phyloP scores from a whole-genome alignment of 2,888 invertebrate genomes.

The Bombylius discolor region DNA sequence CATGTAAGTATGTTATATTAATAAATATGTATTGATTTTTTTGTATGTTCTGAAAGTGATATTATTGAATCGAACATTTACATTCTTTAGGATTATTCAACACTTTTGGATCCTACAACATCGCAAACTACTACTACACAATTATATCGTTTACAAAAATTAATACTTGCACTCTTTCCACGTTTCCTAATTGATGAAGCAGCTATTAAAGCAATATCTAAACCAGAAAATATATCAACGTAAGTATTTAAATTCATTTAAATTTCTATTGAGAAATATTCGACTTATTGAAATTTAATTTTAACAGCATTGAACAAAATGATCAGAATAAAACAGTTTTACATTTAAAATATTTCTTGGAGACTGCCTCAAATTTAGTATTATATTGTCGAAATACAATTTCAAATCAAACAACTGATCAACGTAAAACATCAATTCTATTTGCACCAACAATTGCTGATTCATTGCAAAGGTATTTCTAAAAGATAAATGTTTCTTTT shows the following conservation, averaged over 20 bases:
- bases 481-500: not conserved
- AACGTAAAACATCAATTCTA: constrained; percentile 40
- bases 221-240: constrained; percentile 18
- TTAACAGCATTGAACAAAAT: constrained; percentile 8
- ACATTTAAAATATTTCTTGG: constrained; percentile 37
- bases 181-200: constrained; percentile 47
- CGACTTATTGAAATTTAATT: constrained; percentile 12
- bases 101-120: constrained; percentile 27
- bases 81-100: constrained; percentile 28
- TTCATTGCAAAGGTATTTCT: constrained; percentile 18
- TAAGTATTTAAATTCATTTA: too few species aligned
- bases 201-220: constrained; percentile 27
- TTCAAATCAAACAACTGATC: constrained; percentile 42
- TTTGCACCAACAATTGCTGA: constrained; percentile 41
- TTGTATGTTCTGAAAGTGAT: too few species aligned
- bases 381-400: constrained; percentile 56
- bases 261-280: too few species aligned
- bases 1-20: constrained; percentile 26
- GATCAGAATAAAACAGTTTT: constrained; percentile 27
- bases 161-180: constrained; percentile 62
- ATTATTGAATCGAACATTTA: not conserved
- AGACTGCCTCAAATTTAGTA: constrained; percentile 60
- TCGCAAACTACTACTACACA: constrained; percentile 43
- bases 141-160: constrained; percentile 54
- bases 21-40: not conserved